Base-by-base conservation (phyloP, 2,888 invertebrate genomes). In the Volucella bombylans region DNA sequence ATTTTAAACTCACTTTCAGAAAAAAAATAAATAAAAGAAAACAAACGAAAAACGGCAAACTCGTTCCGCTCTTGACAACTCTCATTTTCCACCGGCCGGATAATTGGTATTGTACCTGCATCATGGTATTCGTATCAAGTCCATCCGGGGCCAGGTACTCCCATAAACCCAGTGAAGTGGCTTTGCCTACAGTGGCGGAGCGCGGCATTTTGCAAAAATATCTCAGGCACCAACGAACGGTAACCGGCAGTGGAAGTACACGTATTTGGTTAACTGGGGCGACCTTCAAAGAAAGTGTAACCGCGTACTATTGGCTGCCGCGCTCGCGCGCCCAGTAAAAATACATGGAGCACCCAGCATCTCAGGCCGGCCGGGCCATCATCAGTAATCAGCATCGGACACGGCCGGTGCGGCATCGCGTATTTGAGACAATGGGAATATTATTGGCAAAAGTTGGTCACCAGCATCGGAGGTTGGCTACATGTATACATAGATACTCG, bases 211-310 rank as follows among this genome's bases (percentile, higher is more conserved):
- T 23, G 59, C 31, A 59, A 41, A 77, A 77, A 71, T 82, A 71
- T 54, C 71, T 65, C 59, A 65, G 65, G 8, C 76, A 71, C 59
- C 61, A 74, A 78, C 14, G 31, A 43, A 15, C 61, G 45, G 23
- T 52, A 54, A 52, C 68, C 79, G 78, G 74, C 80, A 74, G 74
- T 79, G 65, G 83, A 79, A 65, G 83, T 74, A 59, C 72, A 76
- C 85, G 68, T 85, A 85, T 85, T 85, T 80, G 85, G 85, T 77
- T 81, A 85, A 85, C 85, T 85, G 68, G 85, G 85, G 85, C 85
- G 85, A 85, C 85, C 85, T 85, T 85, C 85, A 85, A 85, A 85
- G 85, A 85, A 85, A 85, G 85, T 85, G 68, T 77, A 85, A 81
- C 81, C 72, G 81, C 64, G 45, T 52, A 45, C 67, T 31, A 69